Conservation (phyloP, 1,140 invertebrate genomes). For the Dendrolimus punctatus region DNA sequence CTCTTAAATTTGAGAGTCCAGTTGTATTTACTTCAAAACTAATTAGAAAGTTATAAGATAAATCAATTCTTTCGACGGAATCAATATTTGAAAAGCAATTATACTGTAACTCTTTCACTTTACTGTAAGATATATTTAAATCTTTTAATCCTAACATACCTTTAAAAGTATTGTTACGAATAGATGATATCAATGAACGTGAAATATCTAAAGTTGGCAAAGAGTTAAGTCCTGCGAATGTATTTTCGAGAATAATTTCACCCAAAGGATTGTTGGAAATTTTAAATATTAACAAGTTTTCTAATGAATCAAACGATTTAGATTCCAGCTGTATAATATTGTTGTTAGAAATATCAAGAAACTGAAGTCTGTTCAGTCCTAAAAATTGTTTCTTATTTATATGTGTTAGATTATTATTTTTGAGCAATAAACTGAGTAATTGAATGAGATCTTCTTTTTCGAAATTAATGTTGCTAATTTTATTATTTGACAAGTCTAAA, state of each 20-base stretch:
- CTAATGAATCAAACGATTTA: slow-evolving; percentile 28
- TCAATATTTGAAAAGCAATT: slow-evolving; percentile 33
- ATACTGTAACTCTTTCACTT: slow-evolving; percentile 26
- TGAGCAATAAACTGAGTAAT: slow-evolving; percentile 20
- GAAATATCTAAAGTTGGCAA: slow-evolving; percentile 38
- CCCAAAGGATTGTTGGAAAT: slow-evolving; percentile 33
- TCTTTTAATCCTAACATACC: slow-evolving; percentile 31
- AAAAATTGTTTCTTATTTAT: slow-evolving; percentile 24
- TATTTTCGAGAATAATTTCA: slow-evolving; percentile 22
- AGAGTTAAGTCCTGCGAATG: slow-evolving; percentile 30
- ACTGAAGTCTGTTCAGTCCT: slow-evolving; percentile 20
- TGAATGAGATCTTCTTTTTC: slow-evolving; percentile 24
- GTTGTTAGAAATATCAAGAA: slow-evolving; percentile 44
- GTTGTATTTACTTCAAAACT: slow-evolving; percentile 29
- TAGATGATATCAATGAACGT: slow-evolving; percentile 17
- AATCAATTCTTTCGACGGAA: slow-evolving; percentile 30
- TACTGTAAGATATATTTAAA: slow-evolving; percentile 37
- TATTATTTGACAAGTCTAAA: slow-evolving; percentile 41
- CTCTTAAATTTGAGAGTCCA: slow-evolving; percentile 23
- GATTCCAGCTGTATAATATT: slow-evolving; percentile 29
- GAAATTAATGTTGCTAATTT: slow-evolving; percentile 28
- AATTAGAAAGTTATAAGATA: slow-evolving; percentile 36
- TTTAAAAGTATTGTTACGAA: slow-evolving; percentile 39
- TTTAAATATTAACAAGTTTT: slow-evolving; percentile 24
- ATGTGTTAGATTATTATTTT: slow-evolving; percentile 25